A percentile compares a stretch with the other conserved stretches of the same genome.
Conservation (phyloP, 2,797 vertebrate genomes). For the Fringilla coelebs region DNA sequence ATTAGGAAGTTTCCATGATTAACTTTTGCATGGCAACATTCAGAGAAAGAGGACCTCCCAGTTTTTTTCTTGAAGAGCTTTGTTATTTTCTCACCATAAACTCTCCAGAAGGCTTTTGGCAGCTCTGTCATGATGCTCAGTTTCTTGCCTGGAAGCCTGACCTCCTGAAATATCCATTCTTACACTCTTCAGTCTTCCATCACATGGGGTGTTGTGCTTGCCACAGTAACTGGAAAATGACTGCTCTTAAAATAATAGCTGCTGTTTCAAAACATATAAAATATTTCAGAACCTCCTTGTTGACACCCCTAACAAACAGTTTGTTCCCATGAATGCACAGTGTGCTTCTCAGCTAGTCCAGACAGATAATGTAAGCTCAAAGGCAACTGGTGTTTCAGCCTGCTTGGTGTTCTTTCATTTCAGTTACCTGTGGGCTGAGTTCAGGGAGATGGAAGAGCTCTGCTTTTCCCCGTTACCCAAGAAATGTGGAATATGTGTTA, state of each 20-base stretch:
- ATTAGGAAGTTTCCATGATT: slow-evolving; percentile 21
- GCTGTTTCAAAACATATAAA: neutral
- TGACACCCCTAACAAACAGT: neutral
- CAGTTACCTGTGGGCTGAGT: neutral
- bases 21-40: neutral
- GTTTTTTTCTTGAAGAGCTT: neutral
- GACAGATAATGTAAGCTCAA: neutral
- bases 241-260: neutral
- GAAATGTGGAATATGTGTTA: neutral
- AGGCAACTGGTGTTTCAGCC: neutral
- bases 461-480: neutral
- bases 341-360: neutral
- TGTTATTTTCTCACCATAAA: slow-evolving; percentile 16
- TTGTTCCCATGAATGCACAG: neutral
- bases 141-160: neutral
- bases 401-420: neutral
- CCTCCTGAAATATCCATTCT: neutral
- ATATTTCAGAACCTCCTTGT: neutral
- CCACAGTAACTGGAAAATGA: neutral
- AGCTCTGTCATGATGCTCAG: neutral
- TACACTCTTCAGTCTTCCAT: neutral
- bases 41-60: slow-evolving; percentile 13
- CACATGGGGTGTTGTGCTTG: neutral
- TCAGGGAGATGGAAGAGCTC: neutral
- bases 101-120: neutral